A percentile compares a stretch with the other conserved stretches of the same genome.
phyloP scores from a whole-genome alignment of 1,140 invertebrate genomes.

The Plutomurus gul region DNA sequence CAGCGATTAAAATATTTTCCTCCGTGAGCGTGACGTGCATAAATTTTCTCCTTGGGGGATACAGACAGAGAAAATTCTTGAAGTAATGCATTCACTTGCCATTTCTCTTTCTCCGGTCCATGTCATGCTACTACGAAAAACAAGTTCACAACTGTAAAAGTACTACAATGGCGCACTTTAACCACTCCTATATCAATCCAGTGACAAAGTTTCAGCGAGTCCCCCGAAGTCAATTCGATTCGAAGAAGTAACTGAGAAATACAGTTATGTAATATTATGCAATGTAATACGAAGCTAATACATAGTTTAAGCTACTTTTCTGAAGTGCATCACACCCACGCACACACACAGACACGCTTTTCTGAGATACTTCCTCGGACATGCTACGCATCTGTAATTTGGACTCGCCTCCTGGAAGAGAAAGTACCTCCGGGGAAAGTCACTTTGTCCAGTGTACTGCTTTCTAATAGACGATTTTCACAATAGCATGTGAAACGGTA shows the following conservation, averaged over 20 bases:
- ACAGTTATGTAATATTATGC: neutral
- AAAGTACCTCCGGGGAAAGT: neutral
- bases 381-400: neutral
- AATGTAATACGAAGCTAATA: neutral
- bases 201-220: neutral
- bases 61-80: neutral
- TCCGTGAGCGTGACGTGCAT: neutral
- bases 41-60: neutral
- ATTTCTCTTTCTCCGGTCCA: too few species aligned
- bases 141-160: too few species aligned
- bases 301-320: neutral
- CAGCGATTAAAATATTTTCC: neutral
- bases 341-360: neutral
- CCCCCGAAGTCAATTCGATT: neutral
- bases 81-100: too few species aligned
- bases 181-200: neutral
- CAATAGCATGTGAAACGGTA: too few species aligned
- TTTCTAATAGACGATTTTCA: too few species aligned
- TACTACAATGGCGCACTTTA: neutral
- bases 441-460: neutral
- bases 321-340: neutral
- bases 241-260: neutral
- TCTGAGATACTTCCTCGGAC: neutral
- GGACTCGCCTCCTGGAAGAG: neutral
- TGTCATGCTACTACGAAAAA: too few species aligned